Evolutionary conservation across 1,140 invertebrate genomes (phyloP).

Genomic region (Mercenaria mercenaria): DNA sequence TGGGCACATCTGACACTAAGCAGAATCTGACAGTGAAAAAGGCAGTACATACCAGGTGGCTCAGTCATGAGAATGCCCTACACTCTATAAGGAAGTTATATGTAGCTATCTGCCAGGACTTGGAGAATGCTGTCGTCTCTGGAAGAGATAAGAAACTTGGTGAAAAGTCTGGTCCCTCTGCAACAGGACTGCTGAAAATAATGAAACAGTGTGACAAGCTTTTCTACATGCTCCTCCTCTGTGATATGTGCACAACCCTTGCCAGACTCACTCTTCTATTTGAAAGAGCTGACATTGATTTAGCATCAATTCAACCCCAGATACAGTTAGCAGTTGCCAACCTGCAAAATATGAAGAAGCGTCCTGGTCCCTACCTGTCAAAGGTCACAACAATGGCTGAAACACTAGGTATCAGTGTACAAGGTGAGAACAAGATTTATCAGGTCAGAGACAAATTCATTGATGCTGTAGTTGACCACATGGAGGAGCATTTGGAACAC

Average conservation of each 20-base stretch:
- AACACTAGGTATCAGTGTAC: neutral
- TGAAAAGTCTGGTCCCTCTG: neutral
- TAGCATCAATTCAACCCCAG: neutral
- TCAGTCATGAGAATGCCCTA: neutral
- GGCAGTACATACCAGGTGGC: neutral
- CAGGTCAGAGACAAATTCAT: conserved; percentile 25
- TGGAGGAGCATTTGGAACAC: neutral
- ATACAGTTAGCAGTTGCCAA: neutral
- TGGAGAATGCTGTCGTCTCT: neutral
- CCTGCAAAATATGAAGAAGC: neutral
- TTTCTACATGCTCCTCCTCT: neutral
- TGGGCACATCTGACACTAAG: neutral
- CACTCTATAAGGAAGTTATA: conserved; percentile 1
- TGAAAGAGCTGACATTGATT: neutral
- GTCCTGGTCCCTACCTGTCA: neutral
- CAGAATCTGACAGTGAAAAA: neutral
- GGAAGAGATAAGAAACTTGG: neutral
- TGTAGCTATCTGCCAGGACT: neutral
- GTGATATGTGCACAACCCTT: neutral
- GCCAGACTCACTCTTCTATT: neutral
- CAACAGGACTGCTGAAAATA: neutral
- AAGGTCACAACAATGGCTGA: neutral
- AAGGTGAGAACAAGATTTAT: neutral
- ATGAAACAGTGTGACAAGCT: neutral
- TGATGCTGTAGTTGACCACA: neutral